Evolutionary conservation across 1,140 invertebrate species (phyloP).

Genomic region (Lepidurus arcticus): DNA sequence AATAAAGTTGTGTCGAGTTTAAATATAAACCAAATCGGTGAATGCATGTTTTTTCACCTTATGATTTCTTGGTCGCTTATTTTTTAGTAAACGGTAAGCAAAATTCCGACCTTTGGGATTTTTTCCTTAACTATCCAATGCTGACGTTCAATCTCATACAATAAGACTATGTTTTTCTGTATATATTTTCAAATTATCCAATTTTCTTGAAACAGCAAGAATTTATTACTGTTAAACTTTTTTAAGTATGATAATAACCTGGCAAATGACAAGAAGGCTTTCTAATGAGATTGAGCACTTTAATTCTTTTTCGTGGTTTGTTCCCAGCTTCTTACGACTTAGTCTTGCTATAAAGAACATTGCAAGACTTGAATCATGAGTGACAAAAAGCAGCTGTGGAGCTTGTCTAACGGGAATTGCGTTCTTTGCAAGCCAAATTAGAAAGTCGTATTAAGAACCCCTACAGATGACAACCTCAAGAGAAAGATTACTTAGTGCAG

Average conservation of each 20-base stretch:
- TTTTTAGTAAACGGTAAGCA: no score
- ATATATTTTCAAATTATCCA: not conserved
- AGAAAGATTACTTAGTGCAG: no score
- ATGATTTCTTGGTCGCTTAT: no score
- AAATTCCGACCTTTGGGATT: no score
- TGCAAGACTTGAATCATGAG: not conserved
- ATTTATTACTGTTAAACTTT: not conserved
- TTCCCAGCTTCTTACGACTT: constrained; percentile 8
- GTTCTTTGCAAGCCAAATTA: not conserved
- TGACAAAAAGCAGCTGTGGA: not conserved
- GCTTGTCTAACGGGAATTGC: constrained; percentile 22
- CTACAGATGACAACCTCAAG: no score
- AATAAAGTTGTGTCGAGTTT: no score
- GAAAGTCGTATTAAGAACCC: not conserved
- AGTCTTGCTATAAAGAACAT: not conserved
- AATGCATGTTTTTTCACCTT: no score
- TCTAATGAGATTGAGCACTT: not conserved
- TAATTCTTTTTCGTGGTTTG: not conserved
- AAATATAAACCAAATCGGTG: no score
- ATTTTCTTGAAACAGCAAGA: not conserved
- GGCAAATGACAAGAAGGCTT: not conserved
- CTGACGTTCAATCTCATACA: no score
- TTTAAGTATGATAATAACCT: not conserved
- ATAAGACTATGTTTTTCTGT: no score
- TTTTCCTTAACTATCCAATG: no score